Percentiles rank a stretch among this genome's conserved stretches.
These are phyloP conservation scores for Cerceris ruficornis DNA, from an alignment of 2,888 invertebrate genomes.

Conservation along the genomic window DNA sequence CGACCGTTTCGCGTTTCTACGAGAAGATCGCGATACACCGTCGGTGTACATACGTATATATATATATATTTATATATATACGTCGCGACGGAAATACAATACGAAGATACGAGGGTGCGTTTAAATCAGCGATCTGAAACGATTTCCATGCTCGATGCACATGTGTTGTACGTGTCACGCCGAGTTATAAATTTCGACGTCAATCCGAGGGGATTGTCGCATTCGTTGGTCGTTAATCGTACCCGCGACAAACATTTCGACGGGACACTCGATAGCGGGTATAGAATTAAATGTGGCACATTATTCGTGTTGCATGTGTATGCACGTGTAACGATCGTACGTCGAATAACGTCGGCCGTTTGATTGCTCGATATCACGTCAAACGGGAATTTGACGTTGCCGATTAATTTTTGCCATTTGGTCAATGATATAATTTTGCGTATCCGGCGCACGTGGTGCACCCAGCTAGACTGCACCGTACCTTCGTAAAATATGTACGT, in stretches of 20 bases:
- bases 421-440: conserved; percentile 1
- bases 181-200: background rate
- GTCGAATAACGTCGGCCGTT: background rate
- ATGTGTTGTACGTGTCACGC: conserved; percentile 1
- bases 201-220: conserved; percentile 8
- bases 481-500: conserved; percentile 21
- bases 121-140: conserved; percentile 6
- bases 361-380: conserved; percentile 7
- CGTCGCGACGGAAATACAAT: conserved; percentile 8
- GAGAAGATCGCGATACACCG: conserved; percentile 2
- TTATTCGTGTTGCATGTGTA: background rate
- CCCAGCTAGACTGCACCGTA: background rate
- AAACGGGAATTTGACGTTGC: conserved; percentile 11
- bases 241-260: conserved; percentile 3
- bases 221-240: conserved; percentile 11
- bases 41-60: conserved; percentile 5
- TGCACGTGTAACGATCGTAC: background rate
- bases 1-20: conserved; percentile 2
- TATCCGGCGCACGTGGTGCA: background rate
- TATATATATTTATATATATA: conserved; percentile 23
- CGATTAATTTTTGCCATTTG: conserved; percentile 5
- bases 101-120: conserved; percentile 16
- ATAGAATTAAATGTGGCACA: conserved; percentile 11
- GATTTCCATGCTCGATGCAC: conserved; percentile 34
- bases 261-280: conserved; percentile 1